A percentile compares a stretch with the other conserved stretches of the same genome.
Conservation (phyloP, 2,888 invertebrate genomes). For the Apodemia duryi region DNA sequence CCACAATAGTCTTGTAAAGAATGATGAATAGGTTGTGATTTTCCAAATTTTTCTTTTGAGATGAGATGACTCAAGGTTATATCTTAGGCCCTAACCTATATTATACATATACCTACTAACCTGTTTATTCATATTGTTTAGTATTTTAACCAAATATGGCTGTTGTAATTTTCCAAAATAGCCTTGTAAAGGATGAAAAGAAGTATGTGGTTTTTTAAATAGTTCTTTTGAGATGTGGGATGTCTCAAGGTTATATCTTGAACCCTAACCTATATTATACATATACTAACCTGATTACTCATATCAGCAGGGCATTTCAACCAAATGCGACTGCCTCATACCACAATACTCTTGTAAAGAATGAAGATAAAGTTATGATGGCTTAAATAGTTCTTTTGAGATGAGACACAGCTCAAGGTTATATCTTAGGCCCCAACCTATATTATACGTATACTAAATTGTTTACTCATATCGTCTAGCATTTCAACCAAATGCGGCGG, state of each 20-base stretch:
- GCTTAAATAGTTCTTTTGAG: conserved; percentile 83
- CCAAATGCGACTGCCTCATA: too few relatives aligned
- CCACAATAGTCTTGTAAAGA: conserved; percentile 41
- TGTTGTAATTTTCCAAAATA: conserved; percentile 52
- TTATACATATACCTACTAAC: conserved; percentile 23
- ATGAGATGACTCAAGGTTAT: conserved; percentile 67
- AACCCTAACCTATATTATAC: background rate
- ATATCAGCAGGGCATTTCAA: too few relatives aligned
- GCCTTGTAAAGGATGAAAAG: conserved; percentile 39
- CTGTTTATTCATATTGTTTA: conserved; percentile 60
- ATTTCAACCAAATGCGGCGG: conserved; percentile 62
- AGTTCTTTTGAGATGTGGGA: conserved; percentile 55
- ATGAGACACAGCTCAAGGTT: conserved; percentile 77
- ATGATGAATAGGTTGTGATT: conserved; percentile 35
- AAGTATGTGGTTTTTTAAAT: too few relatives aligned
- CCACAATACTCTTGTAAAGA: too few relatives aligned
- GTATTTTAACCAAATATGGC: conserved; percentile 59
- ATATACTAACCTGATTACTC: background rate
- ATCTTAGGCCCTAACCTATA: background rate
- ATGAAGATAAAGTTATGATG: conserved; percentile 35
- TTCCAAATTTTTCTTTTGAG: conserved; percentile 83
- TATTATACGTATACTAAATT: conserved; percentile 30
- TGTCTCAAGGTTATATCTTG: background rate
- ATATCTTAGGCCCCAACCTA: background rate
- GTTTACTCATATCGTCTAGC: conserved; percentile 61